Base-by-base conservation (phyloP, 2,888 invertebrate genomes). In the Leptothorax acervorum region DNA sequence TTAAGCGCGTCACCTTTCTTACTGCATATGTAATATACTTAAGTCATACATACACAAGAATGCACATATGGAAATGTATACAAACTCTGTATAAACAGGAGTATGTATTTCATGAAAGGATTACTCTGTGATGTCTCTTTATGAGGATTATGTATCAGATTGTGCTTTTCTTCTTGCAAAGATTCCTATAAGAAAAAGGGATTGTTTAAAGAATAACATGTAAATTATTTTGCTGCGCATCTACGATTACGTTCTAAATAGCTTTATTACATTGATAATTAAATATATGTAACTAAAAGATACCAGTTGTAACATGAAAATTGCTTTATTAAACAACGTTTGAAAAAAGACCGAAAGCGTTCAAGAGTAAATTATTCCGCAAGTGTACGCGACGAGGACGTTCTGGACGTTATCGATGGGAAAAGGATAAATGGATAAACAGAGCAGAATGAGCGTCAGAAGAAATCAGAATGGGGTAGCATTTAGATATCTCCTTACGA, bases 1-100 rank as follows among this genome's bases (percentile, higher is more conserved):
- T 28, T 63, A 90, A 15, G 91, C 90, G 90, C 91, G 23, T 84
- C 15, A 63, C 68, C 39, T 74, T 42, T 79, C 78, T 82, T 70
- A 48, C 11, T 73, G n/a, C 28, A 71, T 62, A 31, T 53, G 42
- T 57, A 66, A 66, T 55, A 55, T n/a, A 51, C 15, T 66, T 45
- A 66, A 39, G 31, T 23, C 48, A 45, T 65, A 39, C 23, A 66
- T 68, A 60, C 3, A 35, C 11, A 42, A 12, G 11, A 53, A 42
- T 39, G 39, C 4, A 55, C 3, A 2, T n/a, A 35, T 48, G 1
- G 15, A 45, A 31, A 57, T 51, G 3, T 35, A 48, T 35, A 70
- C 12, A 12, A 23, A 23, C 23, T 23, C 23, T n/a, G 9, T 35
- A 15, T 63, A 63, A 11, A 23, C 18, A 42, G 1, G 12, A 66